Evolutionary conservation across 53 echinoderm and acorn worm genomes (phyloP), one percentile per base, ranked within the genome.

Genomic region (Stichopus horrens): DNA sequence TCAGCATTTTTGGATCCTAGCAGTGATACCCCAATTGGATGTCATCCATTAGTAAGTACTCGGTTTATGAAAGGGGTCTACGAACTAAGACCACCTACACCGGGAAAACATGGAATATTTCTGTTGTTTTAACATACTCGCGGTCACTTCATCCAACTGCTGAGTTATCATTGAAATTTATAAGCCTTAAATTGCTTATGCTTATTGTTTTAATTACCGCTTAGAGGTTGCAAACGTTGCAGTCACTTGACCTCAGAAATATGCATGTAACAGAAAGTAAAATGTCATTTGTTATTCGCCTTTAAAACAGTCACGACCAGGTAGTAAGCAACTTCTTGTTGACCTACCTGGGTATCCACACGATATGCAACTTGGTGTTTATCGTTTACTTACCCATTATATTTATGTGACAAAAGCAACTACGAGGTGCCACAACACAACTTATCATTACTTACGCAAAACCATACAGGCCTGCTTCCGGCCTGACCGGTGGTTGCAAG

Each of bases 61-160:
- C 77, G 92, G 13, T 92, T 92, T 71, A 55, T 92, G 71, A 89
- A 85, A 65, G 89, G 92, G 16, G 86, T 92, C 4, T 90, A 54
- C 60, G 79, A 92, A 14, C 78, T 90, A 21, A 80, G 83, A 63
- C 92, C 90, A 52, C 58, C 89, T 8, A 76, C n/a, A 76, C 77
- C 89, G 8, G 78, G 79, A 90, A 54, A 74, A 74, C 89, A 20
- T 87, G 92, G 92, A 74, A 90, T 86, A 87, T 90, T 9, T 55
- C 18, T 71, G 81, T 74, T 23, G 77, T 6, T 21, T 58, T 83
- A 58, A 9, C 7, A n/a, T 83, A 83, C 23, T 83, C 56, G 23
- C 18, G 58, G 20, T 54, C 83, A 14, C 57, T 83, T 54, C 8
- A 83, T 23, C 83, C 83, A 18, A 14, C 83, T 57, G 57, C 83